Base-by-base conservation (phyloP, 2,797 vertebrate species). In the Dermochelys coriacea region DNA sequence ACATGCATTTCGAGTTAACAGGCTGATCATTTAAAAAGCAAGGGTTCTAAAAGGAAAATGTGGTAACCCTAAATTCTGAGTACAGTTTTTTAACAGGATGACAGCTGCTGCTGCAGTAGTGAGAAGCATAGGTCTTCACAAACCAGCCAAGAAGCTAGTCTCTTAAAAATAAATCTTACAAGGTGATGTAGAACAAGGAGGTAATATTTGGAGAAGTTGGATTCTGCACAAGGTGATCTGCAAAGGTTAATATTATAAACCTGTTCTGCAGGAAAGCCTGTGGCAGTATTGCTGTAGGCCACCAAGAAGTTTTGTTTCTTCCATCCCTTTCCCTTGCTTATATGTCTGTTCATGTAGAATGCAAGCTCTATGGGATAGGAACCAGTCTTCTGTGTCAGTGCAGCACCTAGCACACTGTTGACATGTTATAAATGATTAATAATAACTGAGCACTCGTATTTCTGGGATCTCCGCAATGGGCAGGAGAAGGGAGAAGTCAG, bases 1-100 rank as follows among this genome's bases (percentile, higher is more conserved):
- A 87, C 34, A 79, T 50, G 19, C 82, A 21, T 50, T 93, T 90
- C 54, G 7, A n/a, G 41, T 68, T 81, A 49, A 45, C 90, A 85
- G 1, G 0, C 83, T 91, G 88, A 68, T 61, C 74, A 59, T 54
- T 85, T 95, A 82, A 82, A 96, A 93, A 85, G 47, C n/a, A 64
- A 57, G 41, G 2, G 4, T 83, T 96, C 95, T 87, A 85, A 52
- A 89, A n/a, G n/a, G 16, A 68, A 68, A n/a, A 68, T 3, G n/a
- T 68, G 64, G 18, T 68, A 68, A 37, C 68, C 90, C 27, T 92
- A 50, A 80, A 55, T 85, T 52, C 50, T 5, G 3, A 87, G 80
- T 83, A 51, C 9, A 34, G 49, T 50, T 68, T 77, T 50, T 68
- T 77, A 50, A 52, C 23, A 77, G 47, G 78, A 11, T 1, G 18